A percentile compares a stretch with the other conserved stretches of the same genome.
Conservation (phyloP, 2,797 vertebrate genomes). For the Arremon brunneinucha region DNA sequence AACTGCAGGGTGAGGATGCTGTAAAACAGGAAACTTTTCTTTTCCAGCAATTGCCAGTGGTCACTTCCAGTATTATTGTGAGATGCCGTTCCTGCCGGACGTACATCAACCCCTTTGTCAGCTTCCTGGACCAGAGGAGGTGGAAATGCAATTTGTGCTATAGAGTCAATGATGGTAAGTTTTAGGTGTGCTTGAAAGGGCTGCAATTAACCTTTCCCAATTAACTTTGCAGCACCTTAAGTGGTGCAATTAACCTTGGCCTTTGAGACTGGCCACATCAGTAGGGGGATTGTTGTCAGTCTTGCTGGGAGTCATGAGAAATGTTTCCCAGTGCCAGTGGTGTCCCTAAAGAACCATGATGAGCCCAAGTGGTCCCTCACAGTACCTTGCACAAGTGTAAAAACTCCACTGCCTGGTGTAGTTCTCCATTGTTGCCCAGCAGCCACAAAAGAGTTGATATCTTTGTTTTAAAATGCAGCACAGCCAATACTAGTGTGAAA, state of each 20-base stretch:
- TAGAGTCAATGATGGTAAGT: slow-evolving; percentile 92
- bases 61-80: slow-evolving; percentile 95
- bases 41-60: slow-evolving; percentile 91
- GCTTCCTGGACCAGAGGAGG: slow-evolving; percentile 92
- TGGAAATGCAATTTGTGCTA: slow-evolving; percentile 98
- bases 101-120: slow-evolving; percentile 96
- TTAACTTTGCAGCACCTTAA: not conserved
- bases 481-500: not conserved
- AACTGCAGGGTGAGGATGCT: not conserved
- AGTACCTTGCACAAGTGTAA: not conserved
- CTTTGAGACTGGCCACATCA: not conserved
- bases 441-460: not conserved
- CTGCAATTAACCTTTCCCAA: not conserved
- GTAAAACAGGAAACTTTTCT: slow-evolving; percentile 13
- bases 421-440: not conserved
- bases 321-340: not conserved
- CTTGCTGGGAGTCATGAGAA: not conserved
- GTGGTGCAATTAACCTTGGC: not conserved
- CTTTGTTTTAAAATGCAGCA: not conserved
- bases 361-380: not conserved
- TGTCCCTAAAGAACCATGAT: not conserved
- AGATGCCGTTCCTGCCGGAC: slow-evolving; percentile 94
- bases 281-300: not conserved
- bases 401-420: not conserved
- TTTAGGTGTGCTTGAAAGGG: not conserved